Conservation (phyloP, 1,140 invertebrate genomes). For the Brachionus koreanus region DNA sequence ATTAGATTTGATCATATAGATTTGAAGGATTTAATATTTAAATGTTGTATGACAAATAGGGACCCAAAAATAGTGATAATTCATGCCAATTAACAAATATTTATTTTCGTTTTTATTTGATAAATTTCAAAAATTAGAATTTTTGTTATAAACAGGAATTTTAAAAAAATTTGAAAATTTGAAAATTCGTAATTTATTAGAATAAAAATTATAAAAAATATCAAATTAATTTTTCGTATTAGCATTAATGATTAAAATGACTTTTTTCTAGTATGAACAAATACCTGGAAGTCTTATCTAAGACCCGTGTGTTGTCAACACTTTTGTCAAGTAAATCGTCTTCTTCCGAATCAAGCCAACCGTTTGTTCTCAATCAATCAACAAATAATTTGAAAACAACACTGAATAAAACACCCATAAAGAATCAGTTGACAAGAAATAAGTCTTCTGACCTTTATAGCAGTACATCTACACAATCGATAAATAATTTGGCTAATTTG, state of each 20-base stretch:
- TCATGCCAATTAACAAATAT: too few relatives aligned
- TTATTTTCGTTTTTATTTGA: too few relatives aligned
- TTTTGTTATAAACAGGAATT: too few relatives aligned
- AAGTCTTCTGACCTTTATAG: neutral
- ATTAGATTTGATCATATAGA: neutral
- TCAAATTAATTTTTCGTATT: too few relatives aligned
- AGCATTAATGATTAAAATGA: too few relatives aligned
- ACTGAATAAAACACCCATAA: neutral
- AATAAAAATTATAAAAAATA: too few relatives aligned
- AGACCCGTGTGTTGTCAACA: neutral
- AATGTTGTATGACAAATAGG: too few relatives aligned
- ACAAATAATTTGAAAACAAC: neutral
- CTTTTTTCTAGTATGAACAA: too few relatives aligned
- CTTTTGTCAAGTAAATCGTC: neutral
- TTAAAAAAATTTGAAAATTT: too few relatives aligned
- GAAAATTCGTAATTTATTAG: too few relatives aligned
- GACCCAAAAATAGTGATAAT: neutral
- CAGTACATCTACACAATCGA: conserved; percentile 16
- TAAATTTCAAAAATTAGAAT: too few relatives aligned
- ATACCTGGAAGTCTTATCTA: neutral
- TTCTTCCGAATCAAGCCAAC: neutral
- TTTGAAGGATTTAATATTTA: neutral
- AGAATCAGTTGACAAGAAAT: neutral
- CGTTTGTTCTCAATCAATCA: neutral
- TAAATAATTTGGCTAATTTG: neutral